Percentiles rank a stretch among this genome's conserved stretches.
phyloP scores from a whole-genome alignment of 2,797 vertebrate genomes.

The Cephalopachus bancanus region DNA sequence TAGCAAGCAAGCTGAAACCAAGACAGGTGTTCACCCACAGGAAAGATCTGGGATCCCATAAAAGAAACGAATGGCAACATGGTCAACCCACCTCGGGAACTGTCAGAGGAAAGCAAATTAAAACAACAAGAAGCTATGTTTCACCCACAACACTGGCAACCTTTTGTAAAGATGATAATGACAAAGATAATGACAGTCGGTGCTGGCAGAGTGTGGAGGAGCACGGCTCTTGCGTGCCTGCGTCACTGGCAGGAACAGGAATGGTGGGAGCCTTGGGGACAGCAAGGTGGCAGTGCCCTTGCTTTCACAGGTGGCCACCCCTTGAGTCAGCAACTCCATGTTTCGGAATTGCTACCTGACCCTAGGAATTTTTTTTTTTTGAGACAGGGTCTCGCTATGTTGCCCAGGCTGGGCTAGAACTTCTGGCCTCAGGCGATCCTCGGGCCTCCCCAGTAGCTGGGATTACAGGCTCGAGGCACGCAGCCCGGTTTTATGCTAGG shows the following conservation, averaged over 20 bases:
- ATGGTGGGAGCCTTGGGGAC: accelerated
- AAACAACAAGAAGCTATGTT: neutral
- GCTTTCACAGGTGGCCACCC: neutral
- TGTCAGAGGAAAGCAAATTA: neutral
- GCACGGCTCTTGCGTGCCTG: neutral
- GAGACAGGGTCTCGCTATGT: neutral
- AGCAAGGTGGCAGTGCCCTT: accelerated
- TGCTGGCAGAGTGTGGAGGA: neutral
- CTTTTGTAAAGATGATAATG: neutral
- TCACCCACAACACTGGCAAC: neutral
- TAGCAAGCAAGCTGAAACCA: too few relatives aligned
- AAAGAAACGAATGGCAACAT: neutral
- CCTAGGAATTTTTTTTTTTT: neutral
- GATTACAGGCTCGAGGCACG: neutral
- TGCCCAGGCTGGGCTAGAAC: neutral
- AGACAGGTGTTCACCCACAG: neutral
- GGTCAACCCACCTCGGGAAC: neutral
- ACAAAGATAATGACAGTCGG: neutral
- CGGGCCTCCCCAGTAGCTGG: neutral
- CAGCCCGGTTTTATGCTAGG: neutral
- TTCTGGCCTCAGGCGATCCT: neutral
- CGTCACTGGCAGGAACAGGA: neutral
- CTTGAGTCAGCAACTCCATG: too few relatives aligned
- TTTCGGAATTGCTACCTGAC: neutral
- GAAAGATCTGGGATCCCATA: neutral